Conservation (phyloP, 37 sponge, comb jelly and placozoan species). For the Halichondria panicea region DNA sequence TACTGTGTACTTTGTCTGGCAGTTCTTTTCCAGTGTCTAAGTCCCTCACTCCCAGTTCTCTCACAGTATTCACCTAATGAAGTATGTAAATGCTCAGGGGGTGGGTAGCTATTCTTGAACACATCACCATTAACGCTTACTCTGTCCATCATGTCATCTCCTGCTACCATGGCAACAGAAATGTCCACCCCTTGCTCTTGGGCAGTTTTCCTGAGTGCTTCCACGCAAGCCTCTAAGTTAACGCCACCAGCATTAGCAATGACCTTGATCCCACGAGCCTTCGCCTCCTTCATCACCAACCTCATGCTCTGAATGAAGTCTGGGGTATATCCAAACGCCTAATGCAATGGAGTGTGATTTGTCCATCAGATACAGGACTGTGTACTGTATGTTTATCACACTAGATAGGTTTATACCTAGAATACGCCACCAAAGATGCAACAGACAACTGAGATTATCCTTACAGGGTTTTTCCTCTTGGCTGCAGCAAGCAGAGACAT, state of each 20-base stretch:
- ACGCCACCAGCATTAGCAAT: constrained; percentile 96
- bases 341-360: background rate
- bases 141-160: constrained; percentile 82
- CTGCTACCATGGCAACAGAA: constrained; percentile 86
- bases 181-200: constrained; percentile 74
- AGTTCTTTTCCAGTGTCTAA: constrained; percentile 21
- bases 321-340: constrained; percentile 78
- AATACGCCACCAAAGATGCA: background rate
- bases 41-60: constrained; percentile 20
- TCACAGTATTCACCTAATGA: background rate
- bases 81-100: background rate
- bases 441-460: background rate
- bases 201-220: constrained; percentile 50
- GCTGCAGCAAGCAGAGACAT: constrained; percentile 92
- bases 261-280: constrained; percentile 80
- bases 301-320: constrained; percentile 71
- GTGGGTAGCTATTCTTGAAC: background rate
- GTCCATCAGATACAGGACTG: background rate
- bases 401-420: background rate
- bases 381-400: background rate
- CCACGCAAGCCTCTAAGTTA: constrained; percentile 77
- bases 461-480: constrained; percentile 63
- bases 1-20: constrained; percentile 62
- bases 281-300: constrained; percentile 65
- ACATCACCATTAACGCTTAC: constrained; percentile 9